A percentile compares a stretch with the other conserved stretches of the same genome.
Conservation (phyloP, 2,797 vertebrate species). For the Gallinago stenura region DNA sequence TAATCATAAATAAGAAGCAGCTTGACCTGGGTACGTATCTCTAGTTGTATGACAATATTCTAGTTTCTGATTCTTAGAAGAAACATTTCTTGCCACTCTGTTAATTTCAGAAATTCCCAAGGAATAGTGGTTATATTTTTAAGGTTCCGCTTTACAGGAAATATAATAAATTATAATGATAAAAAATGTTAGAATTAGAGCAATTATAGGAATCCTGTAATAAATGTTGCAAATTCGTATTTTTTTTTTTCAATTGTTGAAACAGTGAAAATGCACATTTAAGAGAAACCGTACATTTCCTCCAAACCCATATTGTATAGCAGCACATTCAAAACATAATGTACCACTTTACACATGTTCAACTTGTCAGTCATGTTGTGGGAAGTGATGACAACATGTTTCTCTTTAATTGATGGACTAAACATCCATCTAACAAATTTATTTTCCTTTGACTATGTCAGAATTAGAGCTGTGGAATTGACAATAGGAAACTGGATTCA, state of each 20-base stretch:
- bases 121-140: neutral
- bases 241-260: neutral
- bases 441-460: neutral
- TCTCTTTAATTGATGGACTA: neutral
- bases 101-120: neutral
- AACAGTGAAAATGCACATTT: neutral
- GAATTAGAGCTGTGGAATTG: neutral
- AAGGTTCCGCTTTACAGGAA: neutral
- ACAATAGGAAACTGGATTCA: neutral
- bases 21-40: slow-evolving; percentile 84
- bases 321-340: neutral
- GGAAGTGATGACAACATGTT: neutral
- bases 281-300: neutral
- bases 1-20: slow-evolving; percentile 89
- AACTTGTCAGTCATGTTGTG: neutral
- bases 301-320: neutral
- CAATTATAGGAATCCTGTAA: neutral
- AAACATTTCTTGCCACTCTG: neutral
- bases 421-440: neutral
- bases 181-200: neutral
- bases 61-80: neutral
- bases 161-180: neutral
- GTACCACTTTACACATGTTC: neutral
- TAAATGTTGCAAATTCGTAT: neutral
- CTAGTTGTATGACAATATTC: neutral